Evolutionary conservation across 1,140 invertebrate species (phyloP), one percentile per base, ranked within the genome.

Genomic region (Lepidurus apus): DNA sequence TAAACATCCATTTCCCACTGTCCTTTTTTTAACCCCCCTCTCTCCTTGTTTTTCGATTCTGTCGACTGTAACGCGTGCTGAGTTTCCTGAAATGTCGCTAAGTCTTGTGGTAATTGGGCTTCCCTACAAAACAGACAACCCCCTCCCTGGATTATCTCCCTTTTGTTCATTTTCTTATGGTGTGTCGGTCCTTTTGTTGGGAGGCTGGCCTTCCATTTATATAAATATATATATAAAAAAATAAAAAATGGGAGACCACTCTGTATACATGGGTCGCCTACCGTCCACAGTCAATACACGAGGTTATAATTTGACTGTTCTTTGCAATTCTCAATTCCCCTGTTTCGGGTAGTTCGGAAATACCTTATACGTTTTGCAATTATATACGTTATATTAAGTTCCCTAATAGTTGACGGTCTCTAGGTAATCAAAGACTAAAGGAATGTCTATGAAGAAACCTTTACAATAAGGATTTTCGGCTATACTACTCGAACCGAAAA

Each of bases 271-370:
- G 53, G 53, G 53, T 65, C 53, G 21, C n/a, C 10, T 17, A 65
- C 53, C 53, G 53, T 65, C 53, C 53, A 65, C 53, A 65, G 53
- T 65, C 53, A 65, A 65, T 65, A 65, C 53, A 65, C 53, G 53
- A 65, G 53, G 13, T 65, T 65, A n/a, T 65, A 65, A 65, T 65
- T 65, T 65, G 17, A 65, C 1, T 65, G 21, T 65, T n/a, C 17
- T 21, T n/a, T 65, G 5, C 53, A 65, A 7, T 65, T 65, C 1
- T 17, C 17, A n/a, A 7, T 5, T 65, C 53, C 53, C 21, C 21
- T 13, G 45, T n/a, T n/a, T 65, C 13, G n/a, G 21, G 21, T 13
- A 21, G 8, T n/a, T 7, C 8, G 13, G 53, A 65, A 65, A 13
- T 9, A 6, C 17, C 3, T 34, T 34, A 34, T 34, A 4, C 4